Evolutionary conservation across 35 echinoderm and acorn worm species (phyloP), one percentile per base, ranked within the genome.

Genomic region (Anneissia japonica): DNA sequence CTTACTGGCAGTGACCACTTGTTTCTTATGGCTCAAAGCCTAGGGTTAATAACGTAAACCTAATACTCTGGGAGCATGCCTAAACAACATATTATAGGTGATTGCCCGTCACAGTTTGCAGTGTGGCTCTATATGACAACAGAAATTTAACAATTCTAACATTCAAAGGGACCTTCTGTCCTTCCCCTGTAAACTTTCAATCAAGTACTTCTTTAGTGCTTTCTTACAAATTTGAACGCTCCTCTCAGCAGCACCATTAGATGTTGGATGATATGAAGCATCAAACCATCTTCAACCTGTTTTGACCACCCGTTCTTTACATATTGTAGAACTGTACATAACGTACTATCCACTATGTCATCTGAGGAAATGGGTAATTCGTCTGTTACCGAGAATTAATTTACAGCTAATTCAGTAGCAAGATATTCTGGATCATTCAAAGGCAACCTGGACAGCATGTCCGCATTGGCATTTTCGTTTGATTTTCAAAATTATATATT

Each of bases 401-500:
- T 93, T 30, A 93, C 37, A 34, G 82, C 38, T 38, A 93, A 76
- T 83, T 93, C 91, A 85, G 87, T 86, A 1, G 91, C 87, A 41
- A 93, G 46, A 41, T 45, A 10, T 32, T 84, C 23, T 9, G 89
- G 77, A 38, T 28, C 40, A 28, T 31, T 43, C 14, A 64, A 64
- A 3, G 91, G 82, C 26, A 90, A 93, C 39, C 91, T 89, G 29
- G 91, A 93, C 30, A 86, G n/a, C n/a, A n/a, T 46, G 86, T 87
- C 92, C 19, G 83, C 87, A 73, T 88, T 88, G 81, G 87, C 91
- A 87, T 94, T 87, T 17, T 94, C 88, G 30, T 39, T 73, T 34
- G 87, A 93, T 56, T 46, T 93, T 19, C 91, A 33, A 33, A 80
- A 93, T 33, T 85, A n/a, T 89, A 91, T 91, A 4, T 91, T 85